These are phyloP conservation scores for Xiphias gladius DNA, from an alignment of 2,113 vertebrate species.

Conservation along the genomic window DNA sequence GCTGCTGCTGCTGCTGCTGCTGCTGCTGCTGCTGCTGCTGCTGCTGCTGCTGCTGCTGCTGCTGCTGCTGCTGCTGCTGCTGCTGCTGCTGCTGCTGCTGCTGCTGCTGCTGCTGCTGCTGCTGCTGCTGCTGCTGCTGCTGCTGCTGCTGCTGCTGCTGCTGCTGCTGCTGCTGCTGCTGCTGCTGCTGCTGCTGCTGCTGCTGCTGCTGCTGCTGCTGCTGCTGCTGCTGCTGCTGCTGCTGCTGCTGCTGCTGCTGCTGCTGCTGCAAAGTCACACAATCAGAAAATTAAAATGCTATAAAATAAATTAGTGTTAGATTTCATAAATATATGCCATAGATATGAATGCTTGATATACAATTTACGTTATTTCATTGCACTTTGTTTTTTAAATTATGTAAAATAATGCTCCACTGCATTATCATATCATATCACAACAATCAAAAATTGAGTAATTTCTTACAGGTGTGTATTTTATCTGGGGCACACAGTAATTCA, in stretches of 20 bases:
- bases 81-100: conserved; percentile 68
- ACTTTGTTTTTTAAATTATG: neutral
- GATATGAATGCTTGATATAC: neutral
- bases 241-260: conserved; percentile 44
- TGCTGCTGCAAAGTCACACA: conserved; percentile 2
- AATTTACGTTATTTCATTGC: neutral
- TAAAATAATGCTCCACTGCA: too few relatives aligned
- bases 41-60: conserved; percentile 56
- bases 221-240: conserved; percentile 56
- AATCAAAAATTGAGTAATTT: too few relatives aligned
- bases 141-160: conserved; percentile 68
- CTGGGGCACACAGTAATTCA: neutral
- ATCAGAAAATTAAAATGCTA: neutral
- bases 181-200: conserved; percentile 44
- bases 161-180: conserved; percentile 56
- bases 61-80: conserved; percentile 44
- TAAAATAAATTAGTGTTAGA: neutral
- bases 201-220: conserved; percentile 68
- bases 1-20: conserved; percentile 44
- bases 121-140: conserved; percentile 44
- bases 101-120: conserved; percentile 56
- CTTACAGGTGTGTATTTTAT: too few relatives aligned
- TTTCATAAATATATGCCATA: neutral
- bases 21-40: conserved; percentile 68
- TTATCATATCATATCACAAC: too few relatives aligned